Evolutionary conservation across 2,888 invertebrate species (phyloP), one percentile per base, ranked within the genome.

Genomic region (Rhaphigaster nebulosa): DNA sequence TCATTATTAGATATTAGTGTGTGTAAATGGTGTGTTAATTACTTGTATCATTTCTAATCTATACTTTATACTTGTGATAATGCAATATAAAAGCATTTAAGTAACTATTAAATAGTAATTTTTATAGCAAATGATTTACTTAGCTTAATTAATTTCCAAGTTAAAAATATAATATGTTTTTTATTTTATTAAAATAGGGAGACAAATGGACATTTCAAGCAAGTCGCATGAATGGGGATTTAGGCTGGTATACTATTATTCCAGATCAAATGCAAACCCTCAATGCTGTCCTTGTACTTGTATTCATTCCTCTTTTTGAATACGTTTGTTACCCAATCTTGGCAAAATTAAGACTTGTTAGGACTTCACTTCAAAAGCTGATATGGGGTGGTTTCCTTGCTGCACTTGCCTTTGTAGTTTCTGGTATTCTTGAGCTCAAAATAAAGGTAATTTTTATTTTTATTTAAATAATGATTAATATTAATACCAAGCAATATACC

Each of bases 201-300:
- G 93, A 93, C 23, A 92, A 92, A 87, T 93, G 93, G 93, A 93
- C 93, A 60, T 92, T 92, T 87, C 98, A 98, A 95, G 98, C 98
- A 0, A 96, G 96, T 26, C 95, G 96, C 92, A 98, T 99, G 98
- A 95, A 97, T 93, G 98, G 98, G 41, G 95, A 96, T 92, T 94
- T 98, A 91, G 97, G 97, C 0, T 94, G 92, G 38, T 97, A 95
- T 94, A 95, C 95, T 0, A 94, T 98, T 38, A 96, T 98, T 92
- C 98, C 99, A 0, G 99, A 99, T 94, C 99, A 99, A 94, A 96
- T 99, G 96, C 98, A 98, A 95, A 97, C 98, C 91, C 94, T 98
- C 4, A 99, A 98, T 94, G 98, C 98, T 0, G 93, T 98, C 10
- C 94, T 98, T 60, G 97, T 98, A 92, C 94, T 99, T 41, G 89